Conservation (phyloP, 2,113 vertebrate species). For the Machaerirhynchus nigripectus region DNA sequence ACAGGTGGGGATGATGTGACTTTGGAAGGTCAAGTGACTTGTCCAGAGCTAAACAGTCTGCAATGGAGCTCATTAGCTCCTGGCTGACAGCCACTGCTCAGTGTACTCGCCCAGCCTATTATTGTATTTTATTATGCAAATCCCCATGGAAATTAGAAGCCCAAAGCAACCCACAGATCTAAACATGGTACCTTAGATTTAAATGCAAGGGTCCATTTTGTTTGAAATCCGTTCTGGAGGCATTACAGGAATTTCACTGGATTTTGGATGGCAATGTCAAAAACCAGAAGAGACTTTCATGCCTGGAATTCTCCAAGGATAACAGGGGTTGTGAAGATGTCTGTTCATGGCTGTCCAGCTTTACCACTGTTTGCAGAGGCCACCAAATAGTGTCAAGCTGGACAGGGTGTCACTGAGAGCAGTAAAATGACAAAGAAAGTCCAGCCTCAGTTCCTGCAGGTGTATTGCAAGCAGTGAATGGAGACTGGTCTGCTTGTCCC, state of each 20-base stretch:
- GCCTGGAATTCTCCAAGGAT: background rate
- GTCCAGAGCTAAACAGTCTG: conserved; percentile 17
- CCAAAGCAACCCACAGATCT: conserved; percentile 26
- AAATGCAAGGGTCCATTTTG: background rate
- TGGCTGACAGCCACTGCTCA: conserved; percentile 15
- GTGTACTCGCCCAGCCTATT: background rate
- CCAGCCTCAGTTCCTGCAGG: background rate
- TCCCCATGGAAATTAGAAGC: conserved; percentile 33
- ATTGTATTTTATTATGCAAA: conserved; percentile 43
- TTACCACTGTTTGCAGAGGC: background rate
- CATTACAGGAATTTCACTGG: background rate
- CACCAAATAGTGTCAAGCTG: background rate
- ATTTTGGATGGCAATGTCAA: background rate
- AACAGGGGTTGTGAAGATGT: background rate
- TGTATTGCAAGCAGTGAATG: background rate
- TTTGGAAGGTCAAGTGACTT: conserved; percentile 30
- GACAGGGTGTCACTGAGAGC: background rate
- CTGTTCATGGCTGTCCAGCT: background rate
- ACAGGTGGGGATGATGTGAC: background rate
- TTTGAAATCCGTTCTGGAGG: background rate
- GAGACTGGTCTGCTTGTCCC: background rate
- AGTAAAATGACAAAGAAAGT: background rate
- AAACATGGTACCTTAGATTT: background rate
- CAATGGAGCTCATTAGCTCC: background rate
- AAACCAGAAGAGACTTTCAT: background rate